Conservation (phyloP, 2,797 vertebrate genomes). For the Alosa sapidissima region DNA sequence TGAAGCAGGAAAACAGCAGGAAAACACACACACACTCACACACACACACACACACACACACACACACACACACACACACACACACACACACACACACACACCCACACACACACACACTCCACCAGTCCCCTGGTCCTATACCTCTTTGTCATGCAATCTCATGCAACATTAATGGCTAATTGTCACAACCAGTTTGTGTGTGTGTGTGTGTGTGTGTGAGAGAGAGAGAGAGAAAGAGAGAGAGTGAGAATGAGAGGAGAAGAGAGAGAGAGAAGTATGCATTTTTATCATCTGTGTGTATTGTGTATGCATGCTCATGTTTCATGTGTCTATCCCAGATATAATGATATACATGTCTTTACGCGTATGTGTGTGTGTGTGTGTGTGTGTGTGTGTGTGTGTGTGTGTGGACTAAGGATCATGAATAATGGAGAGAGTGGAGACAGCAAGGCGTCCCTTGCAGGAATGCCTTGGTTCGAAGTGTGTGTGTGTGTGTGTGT, state of each 20-base stretch:
- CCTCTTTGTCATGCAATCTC: slow-evolving; percentile 18
- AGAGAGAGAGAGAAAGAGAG: neutral
- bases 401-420: slow-evolving; percentile 43
- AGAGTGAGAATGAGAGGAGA: too few species aligned
- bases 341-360: too few species aligned
- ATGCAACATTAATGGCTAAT: slow-evolving; percentile 20
- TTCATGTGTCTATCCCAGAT: too few species aligned
- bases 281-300: too few species aligned
- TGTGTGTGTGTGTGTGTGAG: neutral
- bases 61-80: neutral
- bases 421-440: slow-evolving; percentile 53
- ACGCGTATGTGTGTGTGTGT: neutral
- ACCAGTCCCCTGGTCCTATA: neutral
- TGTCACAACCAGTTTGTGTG: slow-evolving; percentile 5
- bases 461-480: slow-evolving; percentile 34
- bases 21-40: neutral
- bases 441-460: slow-evolving; percentile 45
- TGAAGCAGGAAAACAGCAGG: neutral
- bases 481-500: slow-evolving; percentile 50
- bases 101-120: neutral
- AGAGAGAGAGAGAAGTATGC: too few species aligned
- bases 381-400: slow-evolving; percentile 16
- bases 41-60: slow-evolving; percentile 23
- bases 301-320: too few species aligned
- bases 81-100: neutral